These are phyloP conservation scores for Lepus europaeus DNA, from an alignment of 2,113 vertebrate species.

Conservation along the genomic window DNA sequence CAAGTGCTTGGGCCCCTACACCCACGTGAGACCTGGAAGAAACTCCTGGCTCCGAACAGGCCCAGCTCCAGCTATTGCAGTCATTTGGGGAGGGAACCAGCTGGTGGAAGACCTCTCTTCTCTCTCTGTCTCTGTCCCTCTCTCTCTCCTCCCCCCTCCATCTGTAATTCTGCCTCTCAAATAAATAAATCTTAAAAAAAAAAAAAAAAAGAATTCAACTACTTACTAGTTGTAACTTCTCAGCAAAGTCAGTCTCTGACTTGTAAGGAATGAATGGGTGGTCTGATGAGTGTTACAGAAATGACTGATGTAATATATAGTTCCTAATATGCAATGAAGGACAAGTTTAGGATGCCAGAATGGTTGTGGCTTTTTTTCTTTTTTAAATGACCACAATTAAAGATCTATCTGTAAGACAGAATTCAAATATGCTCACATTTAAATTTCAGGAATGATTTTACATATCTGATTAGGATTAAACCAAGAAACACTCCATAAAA, in stretches of 20 bases:
- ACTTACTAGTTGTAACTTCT: neutral
- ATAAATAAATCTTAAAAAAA: too few relatives aligned
- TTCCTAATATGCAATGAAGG: neutral
- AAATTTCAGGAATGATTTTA: conserved; percentile 42
- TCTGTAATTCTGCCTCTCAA: too few relatives aligned
- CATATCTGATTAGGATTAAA: conserved; percentile 33
- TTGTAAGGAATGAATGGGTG: neutral
- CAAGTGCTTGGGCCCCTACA: too few relatives aligned
- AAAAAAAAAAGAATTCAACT: neutral
- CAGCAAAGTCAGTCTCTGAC: neutral
- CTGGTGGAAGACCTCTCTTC: too few relatives aligned
- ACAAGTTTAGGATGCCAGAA: neutral
- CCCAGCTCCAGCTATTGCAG: too few relatives aligned
- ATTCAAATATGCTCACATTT: conserved; percentile 35
- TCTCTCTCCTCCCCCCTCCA: too few relatives aligned
- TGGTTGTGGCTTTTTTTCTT: too few relatives aligned
- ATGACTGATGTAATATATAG: neutral
- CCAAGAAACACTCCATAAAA: conserved; percentile 16
- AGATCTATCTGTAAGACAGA: neutral
- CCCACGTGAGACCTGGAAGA: too few relatives aligned
- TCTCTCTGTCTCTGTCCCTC: too few relatives aligned
- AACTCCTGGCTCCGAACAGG: too few relatives aligned
- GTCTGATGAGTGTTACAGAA: neutral
- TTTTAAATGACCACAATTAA: neutral
- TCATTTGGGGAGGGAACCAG: too few relatives aligned